phyloP scores from a whole-genome alignment of 2,113 vertebrate species.

The Emydura subglobosa region DNA sequence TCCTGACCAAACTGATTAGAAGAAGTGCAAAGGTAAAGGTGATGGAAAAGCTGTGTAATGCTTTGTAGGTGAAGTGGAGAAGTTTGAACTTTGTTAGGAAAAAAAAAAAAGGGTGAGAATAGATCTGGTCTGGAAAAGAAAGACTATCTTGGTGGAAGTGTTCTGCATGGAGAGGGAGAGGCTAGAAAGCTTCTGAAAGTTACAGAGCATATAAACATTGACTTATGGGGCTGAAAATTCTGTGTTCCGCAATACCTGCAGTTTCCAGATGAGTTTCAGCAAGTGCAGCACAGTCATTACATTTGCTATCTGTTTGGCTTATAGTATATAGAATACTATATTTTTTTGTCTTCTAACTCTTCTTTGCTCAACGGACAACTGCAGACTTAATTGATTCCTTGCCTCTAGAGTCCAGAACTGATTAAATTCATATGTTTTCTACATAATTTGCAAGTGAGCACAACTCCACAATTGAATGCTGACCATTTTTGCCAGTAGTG shows the following conservation, averaged over 20 bases:
- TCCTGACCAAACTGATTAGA: neutral
- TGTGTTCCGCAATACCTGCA: neutral
- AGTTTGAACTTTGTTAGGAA: no score
- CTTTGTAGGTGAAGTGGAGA: neutral
- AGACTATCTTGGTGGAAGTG: neutral
- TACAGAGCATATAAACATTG: neutral
- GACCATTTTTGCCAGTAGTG: neutral
- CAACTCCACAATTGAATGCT: neutral
- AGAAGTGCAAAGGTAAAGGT: neutral
- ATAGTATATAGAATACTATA: neutral
- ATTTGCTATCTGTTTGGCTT: neutral
- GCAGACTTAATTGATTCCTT: neutral
- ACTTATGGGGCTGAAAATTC: neutral
- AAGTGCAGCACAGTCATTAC: neutral
- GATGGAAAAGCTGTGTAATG: neutral
- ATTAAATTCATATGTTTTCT: neutral
- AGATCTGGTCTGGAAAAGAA: neutral
- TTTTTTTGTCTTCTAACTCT: neutral
- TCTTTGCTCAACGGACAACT: neutral
- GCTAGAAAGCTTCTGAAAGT: neutral
- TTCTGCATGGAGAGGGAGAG: neutral
- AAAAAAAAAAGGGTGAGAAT: neutral
- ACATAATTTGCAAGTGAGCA: neutral
- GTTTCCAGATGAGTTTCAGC: neutral
- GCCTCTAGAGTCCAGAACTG: neutral